phyloP scores from a whole-genome alignment of 2,797 vertebrate species.

The Microtus californicus region DNA sequence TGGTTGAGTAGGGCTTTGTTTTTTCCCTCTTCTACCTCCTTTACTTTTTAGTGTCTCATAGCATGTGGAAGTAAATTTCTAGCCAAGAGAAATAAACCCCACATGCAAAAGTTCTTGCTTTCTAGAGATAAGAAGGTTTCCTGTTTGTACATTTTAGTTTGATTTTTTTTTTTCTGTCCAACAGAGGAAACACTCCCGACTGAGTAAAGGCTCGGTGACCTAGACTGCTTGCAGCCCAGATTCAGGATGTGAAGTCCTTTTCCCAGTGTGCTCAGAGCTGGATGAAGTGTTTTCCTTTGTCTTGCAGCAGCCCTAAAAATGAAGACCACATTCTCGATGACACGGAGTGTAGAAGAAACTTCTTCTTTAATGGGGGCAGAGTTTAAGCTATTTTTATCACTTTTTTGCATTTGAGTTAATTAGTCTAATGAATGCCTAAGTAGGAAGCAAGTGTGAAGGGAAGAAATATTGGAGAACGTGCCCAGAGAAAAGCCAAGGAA shows the following conservation, averaged over 20 bases:
- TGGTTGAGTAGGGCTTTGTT: conserved; percentile 60
- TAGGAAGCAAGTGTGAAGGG: not conserved
- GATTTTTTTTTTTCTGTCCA: not conserved
- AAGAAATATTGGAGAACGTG: not conserved
- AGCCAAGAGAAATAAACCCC: not conserved
- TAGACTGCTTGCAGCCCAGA: not conserved
- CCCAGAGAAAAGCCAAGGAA: not conserved
- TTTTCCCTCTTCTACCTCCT: conserved; percentile 34
- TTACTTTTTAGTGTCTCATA: conserved; percentile 64
- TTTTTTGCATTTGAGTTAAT: conserved; percentile 21
- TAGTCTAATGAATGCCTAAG: not conserved
- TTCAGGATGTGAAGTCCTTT: not conserved
- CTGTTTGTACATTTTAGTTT: not conserved
- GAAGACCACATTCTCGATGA: not conserved
- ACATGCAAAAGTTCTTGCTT: not conserved
- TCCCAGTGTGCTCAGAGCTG: not conserved
- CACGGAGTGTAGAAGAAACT: not conserved
- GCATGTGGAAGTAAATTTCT: conserved; percentile 57
- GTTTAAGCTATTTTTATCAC: conserved; percentile 15
- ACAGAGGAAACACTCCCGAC: not conserved
- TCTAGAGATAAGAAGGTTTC: not conserved
- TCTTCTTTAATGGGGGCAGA: not conserved
- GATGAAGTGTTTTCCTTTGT: not conserved
- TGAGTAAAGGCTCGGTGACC: not conserved
- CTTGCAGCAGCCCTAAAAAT: not conserved